Percentiles rank a stretch among this genome's conserved stretches.
phyloP scores from a whole-genome alignment of 2,113 vertebrate species.

The Catharus fuscescens region DNA sequence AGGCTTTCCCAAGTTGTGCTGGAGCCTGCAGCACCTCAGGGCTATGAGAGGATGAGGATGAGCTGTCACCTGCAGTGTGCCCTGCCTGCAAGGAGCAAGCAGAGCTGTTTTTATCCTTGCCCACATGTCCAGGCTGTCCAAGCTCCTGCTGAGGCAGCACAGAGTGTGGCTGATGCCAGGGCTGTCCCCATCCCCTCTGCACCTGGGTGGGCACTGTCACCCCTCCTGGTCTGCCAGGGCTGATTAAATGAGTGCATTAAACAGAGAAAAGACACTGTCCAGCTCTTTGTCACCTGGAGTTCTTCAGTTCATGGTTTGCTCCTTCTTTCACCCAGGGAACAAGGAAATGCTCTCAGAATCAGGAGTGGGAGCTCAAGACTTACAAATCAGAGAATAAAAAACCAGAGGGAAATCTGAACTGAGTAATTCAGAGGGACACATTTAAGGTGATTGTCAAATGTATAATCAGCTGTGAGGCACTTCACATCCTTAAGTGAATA shows the following conservation, averaged over 20 bases:
- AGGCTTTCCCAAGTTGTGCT: background rate
- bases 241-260: background rate
- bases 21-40: rapidly evolving
- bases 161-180: background rate
- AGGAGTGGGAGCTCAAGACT: background rate
- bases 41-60: background rate
- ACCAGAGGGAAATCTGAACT: background rate
- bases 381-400: too few relatives aligned
- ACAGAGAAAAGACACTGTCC: background rate
- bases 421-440: background rate
- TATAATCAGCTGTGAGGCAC: background rate
- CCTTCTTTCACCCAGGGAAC: background rate
- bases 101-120: background rate
- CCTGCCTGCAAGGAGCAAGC: background rate
- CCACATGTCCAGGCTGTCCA: background rate
- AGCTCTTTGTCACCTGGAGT: background rate
- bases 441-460: background rate
- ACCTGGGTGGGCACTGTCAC: background rate
- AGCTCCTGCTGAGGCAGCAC: background rate
- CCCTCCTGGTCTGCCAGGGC: background rate
- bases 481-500: background rate
- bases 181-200: background rate
- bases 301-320: background rate
- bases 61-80: background rate
- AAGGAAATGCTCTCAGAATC: background rate